Conservation (phyloP, 2,797 vertebrate species). For the Pangasius krempfi region DNA sequence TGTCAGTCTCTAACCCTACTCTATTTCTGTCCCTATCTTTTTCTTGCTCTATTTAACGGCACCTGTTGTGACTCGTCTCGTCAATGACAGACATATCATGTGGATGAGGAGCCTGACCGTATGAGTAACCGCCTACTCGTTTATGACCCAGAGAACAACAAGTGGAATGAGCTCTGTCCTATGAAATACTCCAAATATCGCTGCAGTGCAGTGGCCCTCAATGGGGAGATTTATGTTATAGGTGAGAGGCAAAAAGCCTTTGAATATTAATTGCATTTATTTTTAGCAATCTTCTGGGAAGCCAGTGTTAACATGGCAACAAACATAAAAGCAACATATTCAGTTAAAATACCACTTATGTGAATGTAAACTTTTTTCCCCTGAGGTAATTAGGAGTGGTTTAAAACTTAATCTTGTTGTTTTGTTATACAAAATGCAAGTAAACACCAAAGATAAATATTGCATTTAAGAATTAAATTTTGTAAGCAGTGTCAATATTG, state of each 20-base stretch:
- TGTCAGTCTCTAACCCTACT: conserved; percentile 27
- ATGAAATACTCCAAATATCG: conserved; percentile 97
- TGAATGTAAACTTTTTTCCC: background rate
- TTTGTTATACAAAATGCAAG: background rate
- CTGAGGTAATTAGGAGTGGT: background rate
- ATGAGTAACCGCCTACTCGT: conserved; percentile 89
- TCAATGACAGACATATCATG: conserved; percentile 77
- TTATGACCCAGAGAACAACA: conserved; percentile 88
- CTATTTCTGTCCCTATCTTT: conserved; percentile 18
- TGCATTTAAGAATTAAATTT: background rate
- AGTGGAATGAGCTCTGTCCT: conserved; percentile 84
- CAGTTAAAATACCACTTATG: background rate
- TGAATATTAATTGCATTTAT: background rate
- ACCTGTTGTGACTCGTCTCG: conserved; percentile 65
- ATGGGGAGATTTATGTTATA: conserved; percentile 90
- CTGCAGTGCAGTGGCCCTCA: conserved; percentile 86
- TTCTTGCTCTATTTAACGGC: conserved; percentile 46
- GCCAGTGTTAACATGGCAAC: background rate
- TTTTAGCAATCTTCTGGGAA: background rate
- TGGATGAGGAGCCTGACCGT: conserved; percentile 94
- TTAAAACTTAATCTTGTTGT: background rate
- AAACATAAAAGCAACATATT: background rate
- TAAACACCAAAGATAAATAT: background rate
- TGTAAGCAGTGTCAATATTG: background rate
- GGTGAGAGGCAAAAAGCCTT: conserved; percentile 77